Evolutionary conservation across 2,888 invertebrate species (phyloP).

Genomic region (Ischnus inquisitorius): DNA sequence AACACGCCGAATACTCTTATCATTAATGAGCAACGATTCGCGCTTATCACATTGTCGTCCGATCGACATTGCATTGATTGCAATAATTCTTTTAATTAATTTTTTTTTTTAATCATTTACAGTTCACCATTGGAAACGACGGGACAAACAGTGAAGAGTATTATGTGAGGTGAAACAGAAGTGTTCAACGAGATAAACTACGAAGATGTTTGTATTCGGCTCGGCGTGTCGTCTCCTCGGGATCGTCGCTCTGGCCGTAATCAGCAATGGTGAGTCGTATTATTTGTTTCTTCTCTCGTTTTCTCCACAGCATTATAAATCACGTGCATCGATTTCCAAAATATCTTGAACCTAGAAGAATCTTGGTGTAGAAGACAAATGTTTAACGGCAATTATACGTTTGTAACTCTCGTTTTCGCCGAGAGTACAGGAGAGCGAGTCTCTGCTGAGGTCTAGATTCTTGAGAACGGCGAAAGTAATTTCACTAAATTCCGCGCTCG

Average conservation of each 20-base stretch:
- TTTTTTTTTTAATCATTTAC: conserved; percentile 69
- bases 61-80: not conserved
- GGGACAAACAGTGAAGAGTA: conserved; percentile 71
- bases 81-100: conserved; percentile 38
- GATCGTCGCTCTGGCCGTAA: conserved; percentile 79
- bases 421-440: too few species aligned
- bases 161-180: conserved; percentile 80
- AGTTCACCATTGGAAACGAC: conserved; percentile 33
- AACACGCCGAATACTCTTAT: not conserved
- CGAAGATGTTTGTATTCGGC: conserved; percentile 81
- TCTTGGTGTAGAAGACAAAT: too few species aligned
- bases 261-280: conserved; percentile 81
- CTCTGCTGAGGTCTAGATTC: too few species aligned
- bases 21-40: not conserved
- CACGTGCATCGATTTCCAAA: too few species aligned
- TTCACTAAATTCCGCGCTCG: too few species aligned
- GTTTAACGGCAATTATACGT: too few species aligned
- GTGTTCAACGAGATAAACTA: conserved; percentile 67
- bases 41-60: not conserved
- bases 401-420: too few species aligned
- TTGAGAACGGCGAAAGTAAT: too few species aligned
- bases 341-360: too few species aligned
- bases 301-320: not conserved
- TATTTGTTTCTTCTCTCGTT: conserved; percentile 18
- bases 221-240: conserved; percentile 79